Evolutionary conservation across 2,113 vertebrate species (phyloP).

Genomic region (Platanista minor): DNA sequence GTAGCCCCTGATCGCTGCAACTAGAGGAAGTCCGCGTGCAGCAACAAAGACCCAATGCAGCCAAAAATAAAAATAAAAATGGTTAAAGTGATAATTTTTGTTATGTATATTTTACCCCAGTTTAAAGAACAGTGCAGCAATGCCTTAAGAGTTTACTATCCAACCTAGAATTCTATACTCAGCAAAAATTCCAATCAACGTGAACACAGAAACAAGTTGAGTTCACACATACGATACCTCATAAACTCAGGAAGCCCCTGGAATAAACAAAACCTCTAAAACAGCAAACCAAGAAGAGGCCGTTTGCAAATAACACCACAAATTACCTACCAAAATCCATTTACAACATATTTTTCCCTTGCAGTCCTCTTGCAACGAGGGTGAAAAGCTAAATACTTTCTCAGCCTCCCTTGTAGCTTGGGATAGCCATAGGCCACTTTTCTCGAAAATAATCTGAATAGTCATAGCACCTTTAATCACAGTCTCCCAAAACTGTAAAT

Average conservation of each 20-base stretch:
- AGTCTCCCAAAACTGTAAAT: background rate
- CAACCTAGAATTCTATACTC: background rate
- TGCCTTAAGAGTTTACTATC: background rate
- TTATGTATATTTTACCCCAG: background rate
- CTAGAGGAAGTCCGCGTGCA: too few species aligned
- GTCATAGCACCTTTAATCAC: background rate
- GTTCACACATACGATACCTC: background rate
- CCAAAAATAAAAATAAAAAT: too few species aligned
- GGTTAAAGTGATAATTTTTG: background rate
- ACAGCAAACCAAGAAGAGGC: background rate
- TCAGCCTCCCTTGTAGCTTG: background rate
- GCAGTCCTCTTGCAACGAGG: background rate
- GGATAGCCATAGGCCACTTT: background rate
- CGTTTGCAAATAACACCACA: background rate
- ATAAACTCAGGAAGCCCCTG: background rate
- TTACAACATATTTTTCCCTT: background rate
- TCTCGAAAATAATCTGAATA: background rate
- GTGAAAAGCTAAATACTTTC: background rate
- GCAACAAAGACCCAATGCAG: too few species aligned
- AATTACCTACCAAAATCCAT: background rate
- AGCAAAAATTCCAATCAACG: background rate
- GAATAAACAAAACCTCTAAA: background rate
- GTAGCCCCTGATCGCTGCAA: too few species aligned
- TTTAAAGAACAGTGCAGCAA: background rate
- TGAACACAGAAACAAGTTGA: background rate